Conservation (phyloP, 2,797 vertebrate genomes). For the Sebastes taczanowskii region DNA sequence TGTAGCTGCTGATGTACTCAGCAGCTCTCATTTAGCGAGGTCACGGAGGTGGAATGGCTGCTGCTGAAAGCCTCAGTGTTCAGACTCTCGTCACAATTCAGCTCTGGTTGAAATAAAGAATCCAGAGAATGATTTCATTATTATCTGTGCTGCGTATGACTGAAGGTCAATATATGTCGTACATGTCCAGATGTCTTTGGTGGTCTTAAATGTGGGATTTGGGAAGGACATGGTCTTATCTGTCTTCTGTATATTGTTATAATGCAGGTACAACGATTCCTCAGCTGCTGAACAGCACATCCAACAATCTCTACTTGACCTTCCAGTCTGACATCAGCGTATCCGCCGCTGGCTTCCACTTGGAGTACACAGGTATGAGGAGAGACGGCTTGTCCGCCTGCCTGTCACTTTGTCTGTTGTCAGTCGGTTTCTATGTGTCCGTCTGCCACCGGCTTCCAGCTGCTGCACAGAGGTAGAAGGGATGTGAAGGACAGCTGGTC, state of each 20-base stretch:
- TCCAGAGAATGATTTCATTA: not conserved
- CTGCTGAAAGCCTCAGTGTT: not conserved
- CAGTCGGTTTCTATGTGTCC: slow-evolving; percentile 42
- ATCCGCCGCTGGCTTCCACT: slow-evolving; percentile 95
- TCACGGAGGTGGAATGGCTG: not conserved
- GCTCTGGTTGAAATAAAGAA: not conserved
- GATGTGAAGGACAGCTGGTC: slow-evolving; percentile 48
- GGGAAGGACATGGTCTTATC: not conserved
- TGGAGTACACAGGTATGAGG: slow-evolving; percentile 97
- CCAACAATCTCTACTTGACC: slow-evolving; percentile 96
- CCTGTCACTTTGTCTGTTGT: slow-evolving; percentile 55
- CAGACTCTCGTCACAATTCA: not conserved
- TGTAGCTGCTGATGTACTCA: not conserved
- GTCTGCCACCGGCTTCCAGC: slow-evolving; percentile 50
- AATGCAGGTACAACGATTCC: slow-evolving; percentile 94
- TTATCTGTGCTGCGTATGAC: not conserved
- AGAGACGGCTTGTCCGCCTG: slow-evolving; percentile 54
- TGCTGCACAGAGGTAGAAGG: slow-evolving; percentile 26
- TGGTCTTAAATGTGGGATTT: not conserved
- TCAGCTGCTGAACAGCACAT: slow-evolving; percentile 95
- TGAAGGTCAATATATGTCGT: not conserved
- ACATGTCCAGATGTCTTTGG: not conserved
- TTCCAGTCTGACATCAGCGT: slow-evolving; percentile 99
- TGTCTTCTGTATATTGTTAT: not conserved
- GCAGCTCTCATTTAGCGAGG: not conserved